These are phyloP conservation scores for Grammomys dolichurus DNA, from an alignment of 2,113 vertebrate genomes.

Conservation along the genomic window DNA sequence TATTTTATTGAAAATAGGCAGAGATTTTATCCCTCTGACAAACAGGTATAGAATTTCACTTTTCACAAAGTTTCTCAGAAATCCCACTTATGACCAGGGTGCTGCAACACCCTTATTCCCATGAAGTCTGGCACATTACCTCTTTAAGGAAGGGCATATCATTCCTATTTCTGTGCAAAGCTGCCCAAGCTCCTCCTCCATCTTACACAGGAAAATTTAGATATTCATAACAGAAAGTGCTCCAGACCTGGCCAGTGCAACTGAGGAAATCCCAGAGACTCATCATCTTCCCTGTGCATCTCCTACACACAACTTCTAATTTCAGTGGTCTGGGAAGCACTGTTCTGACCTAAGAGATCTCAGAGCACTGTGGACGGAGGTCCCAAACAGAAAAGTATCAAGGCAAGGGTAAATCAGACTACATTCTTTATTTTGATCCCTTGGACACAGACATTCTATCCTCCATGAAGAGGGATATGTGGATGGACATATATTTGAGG, in stretches of 20 bases:
- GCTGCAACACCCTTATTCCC: background rate
- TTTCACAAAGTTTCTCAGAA: background rate
- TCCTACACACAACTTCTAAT: too few species aligned
- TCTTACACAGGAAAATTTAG: background rate
- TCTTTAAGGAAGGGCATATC: background rate
- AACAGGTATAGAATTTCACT: background rate
- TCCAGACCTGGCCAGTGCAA: background rate
- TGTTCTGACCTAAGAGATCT: background rate
- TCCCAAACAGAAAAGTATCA: background rate
- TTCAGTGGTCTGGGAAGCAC: accelerated
- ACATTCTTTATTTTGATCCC: accelerated
- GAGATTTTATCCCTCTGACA: background rate
- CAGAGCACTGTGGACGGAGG: too few species aligned
- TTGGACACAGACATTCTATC: background rate
- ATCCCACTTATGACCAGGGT: background rate
- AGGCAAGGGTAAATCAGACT: background rate
- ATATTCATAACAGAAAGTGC: background rate
- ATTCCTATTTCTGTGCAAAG: background rate
- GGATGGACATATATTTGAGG: background rate
- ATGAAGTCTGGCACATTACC: background rate
- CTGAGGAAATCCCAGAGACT: background rate
- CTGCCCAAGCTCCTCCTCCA: too few species aligned
- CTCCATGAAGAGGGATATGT: background rate
- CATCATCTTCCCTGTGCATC: background rate
- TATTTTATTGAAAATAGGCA: background rate